Percentiles rank a stretch among this genome's conserved stretches.
Evolutionary conservation across 2,888 invertebrate genomes (phyloP).

Genomic region (Morpho deidamia): DNA sequence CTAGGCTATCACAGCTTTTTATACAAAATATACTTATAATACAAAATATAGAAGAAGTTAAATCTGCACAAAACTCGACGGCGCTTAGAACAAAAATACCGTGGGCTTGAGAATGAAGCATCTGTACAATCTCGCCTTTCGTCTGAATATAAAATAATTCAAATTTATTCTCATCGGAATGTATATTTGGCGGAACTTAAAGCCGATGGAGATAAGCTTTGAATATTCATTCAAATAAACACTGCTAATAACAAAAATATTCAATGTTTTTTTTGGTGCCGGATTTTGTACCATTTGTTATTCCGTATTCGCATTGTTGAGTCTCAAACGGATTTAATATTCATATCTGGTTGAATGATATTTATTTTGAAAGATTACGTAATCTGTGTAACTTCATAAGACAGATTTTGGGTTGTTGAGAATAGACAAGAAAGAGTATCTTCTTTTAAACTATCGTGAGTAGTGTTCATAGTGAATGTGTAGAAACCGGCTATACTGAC

Average conservation of each 20-base stretch:
- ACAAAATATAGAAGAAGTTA: too few relatives aligned
- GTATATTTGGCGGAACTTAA: conserved; percentile 18
- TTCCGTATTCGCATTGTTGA: not conserved
- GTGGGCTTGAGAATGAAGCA: conserved; percentile 7
- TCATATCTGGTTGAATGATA: not conserved
- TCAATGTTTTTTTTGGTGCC: conserved; percentile 5
- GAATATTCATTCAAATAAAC: conserved; percentile 25
- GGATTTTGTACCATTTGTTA: not conserved
- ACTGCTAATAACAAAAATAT: conserved; percentile 17
- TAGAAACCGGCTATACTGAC: too few relatives aligned
- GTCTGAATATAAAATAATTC: conserved; percentile 18
- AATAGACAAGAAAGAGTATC: too few relatives aligned
- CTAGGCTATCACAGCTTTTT: too few relatives aligned
- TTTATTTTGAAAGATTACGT: too few relatives aligned
- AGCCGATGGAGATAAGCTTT: conserved; percentile 22
- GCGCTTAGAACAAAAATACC: conserved; percentile 6
- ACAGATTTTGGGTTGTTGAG: too few relatives aligned
- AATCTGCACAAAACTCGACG: not conserved
- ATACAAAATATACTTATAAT: too few relatives aligned
- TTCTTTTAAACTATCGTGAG: too few relatives aligned
- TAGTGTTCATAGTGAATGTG: too few relatives aligned
- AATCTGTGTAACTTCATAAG: too few relatives aligned
- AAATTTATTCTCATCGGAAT: conserved; percentile 21
- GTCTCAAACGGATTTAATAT: conserved; percentile 6
- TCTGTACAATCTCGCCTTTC: conserved; percentile 6